Evolutionary conservation across 2,113 vertebrate species (phyloP), one percentile per base, ranked within the genome.

Genomic region (Mus spicilegus): DNA sequence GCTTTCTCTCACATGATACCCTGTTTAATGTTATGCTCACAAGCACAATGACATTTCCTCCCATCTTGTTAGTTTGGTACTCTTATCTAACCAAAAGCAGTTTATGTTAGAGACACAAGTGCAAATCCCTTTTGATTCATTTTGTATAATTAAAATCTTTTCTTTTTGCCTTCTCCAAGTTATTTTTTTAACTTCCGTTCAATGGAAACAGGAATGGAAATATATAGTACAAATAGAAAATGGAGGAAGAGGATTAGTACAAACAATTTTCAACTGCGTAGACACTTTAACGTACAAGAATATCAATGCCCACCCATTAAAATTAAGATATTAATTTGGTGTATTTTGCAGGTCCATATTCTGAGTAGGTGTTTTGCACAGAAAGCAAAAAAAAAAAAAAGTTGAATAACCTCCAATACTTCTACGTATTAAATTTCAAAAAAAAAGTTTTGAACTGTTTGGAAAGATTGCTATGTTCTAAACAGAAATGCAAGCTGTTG

Each of bases 161-260:
- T 24, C 20, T 51, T 67, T 67, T 93, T 26, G 88, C 75, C 36
- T 30, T 67, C 22, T 89, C 28, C 51, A 4, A 70, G 8, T 42
- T 88, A 33, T n/a, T 42, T n/a, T 54, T 39, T 95, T 95, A 82
- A 61, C 9, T 73, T 94, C 72, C 82, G 30, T 46, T 87, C 69
- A 46, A 56, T 67, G 72, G 49, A 20, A 12, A 61, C 14, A 39
- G 10, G 73, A 70, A 85, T 70, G 12, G 39, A 97, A 89, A 89
- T 75, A 93, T 20, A 67, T 54, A 92, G 19, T 26, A 80, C 11
- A 77, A 90, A 6, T 13, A 75, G 6, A 42, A 61, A 61, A n/a
- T 80, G 6, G 33, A 54, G 22, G 30, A 5, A 69, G 6, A 20
- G 13, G 75, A 82, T n/a, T 82, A 82, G 16, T 28, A 54, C 56